Evolutionary conservation across 2,113 vertebrate species (phyloP).

Genomic region (Myanophis thanlyinensis): DNA sequence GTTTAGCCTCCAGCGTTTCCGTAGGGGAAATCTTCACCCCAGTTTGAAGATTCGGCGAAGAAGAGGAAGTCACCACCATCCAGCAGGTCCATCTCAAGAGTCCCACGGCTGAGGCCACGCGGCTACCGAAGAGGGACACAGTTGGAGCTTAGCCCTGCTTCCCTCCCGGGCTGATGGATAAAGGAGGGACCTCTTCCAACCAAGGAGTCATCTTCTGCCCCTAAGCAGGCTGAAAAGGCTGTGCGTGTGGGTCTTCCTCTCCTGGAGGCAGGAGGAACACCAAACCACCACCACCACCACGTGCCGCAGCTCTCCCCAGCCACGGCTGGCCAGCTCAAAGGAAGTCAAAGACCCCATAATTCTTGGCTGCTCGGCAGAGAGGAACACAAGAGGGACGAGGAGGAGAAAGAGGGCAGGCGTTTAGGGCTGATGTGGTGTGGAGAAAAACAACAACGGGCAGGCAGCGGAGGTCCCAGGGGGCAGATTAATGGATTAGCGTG

Average conservation of each 20-base stretch:
- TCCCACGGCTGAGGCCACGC: conserved; percentile 39
- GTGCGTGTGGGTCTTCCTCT: conserved; percentile 57
- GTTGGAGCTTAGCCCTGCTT: conserved; percentile 42
- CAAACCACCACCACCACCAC: conserved; percentile 43
- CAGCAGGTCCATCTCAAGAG: background rate
- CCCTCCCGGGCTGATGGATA: conserved; percentile 49
- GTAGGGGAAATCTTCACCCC: too few relatives aligned
- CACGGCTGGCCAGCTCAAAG: conserved; percentile 73
- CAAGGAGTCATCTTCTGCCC: conserved; percentile 66
- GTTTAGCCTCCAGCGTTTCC: background rate
- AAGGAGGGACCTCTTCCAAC: conserved; percentile 44
- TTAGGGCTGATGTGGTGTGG: conserved; percentile 63
- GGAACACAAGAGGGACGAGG: conserved; percentile 69
- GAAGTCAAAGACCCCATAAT: conserved; percentile 86
- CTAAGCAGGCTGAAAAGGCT: conserved; percentile 48
- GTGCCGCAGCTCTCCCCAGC: conserved; percentile 62
- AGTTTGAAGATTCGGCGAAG: background rate
- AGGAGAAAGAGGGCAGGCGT: conserved; percentile 72
- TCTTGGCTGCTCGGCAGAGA: conserved; percentile 81
- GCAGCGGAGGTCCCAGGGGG: conserved; percentile 56
- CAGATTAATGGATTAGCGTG: conserved; percentile 72
- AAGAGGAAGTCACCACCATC: background rate
- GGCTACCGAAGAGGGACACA: conserved; percentile 43
- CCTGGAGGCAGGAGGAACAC: background rate
- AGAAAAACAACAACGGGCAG: conserved; percentile 52